phyloP scores from a whole-genome alignment of 37 sponge, comb jelly and placozoan genomes.

The Aplysina aerophoba region DNA sequence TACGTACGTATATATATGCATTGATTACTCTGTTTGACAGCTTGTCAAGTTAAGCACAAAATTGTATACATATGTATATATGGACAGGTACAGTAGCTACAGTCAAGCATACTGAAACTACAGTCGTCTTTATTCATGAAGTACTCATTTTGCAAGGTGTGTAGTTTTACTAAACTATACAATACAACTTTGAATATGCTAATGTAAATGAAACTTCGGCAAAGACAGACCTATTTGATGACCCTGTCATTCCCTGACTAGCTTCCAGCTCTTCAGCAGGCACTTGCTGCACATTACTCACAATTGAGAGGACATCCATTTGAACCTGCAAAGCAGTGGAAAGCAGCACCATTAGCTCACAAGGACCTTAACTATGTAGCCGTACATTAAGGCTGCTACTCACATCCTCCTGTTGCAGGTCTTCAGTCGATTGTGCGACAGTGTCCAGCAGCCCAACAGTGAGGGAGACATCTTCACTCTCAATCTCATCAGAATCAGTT shows the following conservation, averaged over 20 bases:
- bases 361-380: too few relatives aligned
- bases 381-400: background rate
- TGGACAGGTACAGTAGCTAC: too few relatives aligned
- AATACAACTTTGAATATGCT: too few relatives aligned
- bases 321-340: conserved; percentile 11
- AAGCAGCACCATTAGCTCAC: background rate
- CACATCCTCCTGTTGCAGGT: background rate
- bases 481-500: background rate
- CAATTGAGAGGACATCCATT: conserved; percentile 10
- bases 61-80: too few relatives aligned
- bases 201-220: too few relatives aligned
- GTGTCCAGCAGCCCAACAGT: background rate
- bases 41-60: too few relatives aligned
- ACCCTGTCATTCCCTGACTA: conserved; percentile 31
- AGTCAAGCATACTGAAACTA: too few relatives aligned
- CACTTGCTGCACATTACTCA: conserved; percentile 46
- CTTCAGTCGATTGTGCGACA: background rate
- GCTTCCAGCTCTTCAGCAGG: conserved; percentile 8
- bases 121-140: too few relatives aligned
- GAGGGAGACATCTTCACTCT: background rate
- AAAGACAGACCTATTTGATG: conserved; percentile 35
- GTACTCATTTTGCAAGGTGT: too few relatives aligned
- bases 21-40: too few relatives aligned
- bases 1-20: too few relatives aligned
- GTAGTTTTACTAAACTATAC: too few relatives aligned